These are phyloP conservation scores for Zhengitettix transpicula DNA, from an alignment of 2,888 invertebrate species.

Conservation along the genomic window DNA sequence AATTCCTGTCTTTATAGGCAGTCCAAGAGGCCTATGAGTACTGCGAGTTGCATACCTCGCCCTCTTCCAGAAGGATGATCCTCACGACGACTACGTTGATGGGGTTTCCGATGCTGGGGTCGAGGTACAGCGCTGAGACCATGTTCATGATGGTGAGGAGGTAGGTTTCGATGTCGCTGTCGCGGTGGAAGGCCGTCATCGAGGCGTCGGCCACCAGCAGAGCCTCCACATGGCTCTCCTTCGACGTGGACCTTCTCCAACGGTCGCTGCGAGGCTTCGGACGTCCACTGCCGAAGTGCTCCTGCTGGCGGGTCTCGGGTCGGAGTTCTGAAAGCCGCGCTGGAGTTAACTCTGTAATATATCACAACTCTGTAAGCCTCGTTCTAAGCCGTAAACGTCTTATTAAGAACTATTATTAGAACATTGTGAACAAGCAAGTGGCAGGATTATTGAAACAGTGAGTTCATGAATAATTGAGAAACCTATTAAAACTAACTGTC, in stretches of 20 bases:
- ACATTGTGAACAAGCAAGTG: too few species aligned
- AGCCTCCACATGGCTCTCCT: slow-evolving; percentile 65
- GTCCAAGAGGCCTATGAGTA: not conserved
- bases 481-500: too few species aligned
- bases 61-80: slow-evolving; percentile 50
- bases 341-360: not conserved
- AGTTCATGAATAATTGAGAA: too few species aligned
- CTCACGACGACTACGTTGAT: slow-evolving; percentile 80
- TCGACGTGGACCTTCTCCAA: slow-evolving; percentile 49
- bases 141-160: slow-evolving; percentile 86
- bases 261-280: slow-evolving; percentile 15
- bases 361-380: too few species aligned
- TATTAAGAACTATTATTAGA: too few species aligned
- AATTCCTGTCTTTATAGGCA: too few species aligned
- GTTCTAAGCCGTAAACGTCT: too few species aligned
- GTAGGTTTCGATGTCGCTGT: slow-evolving; percentile 68
- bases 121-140: slow-evolving; percentile 71
- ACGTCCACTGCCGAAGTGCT: too few species aligned
- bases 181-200: slow-evolving; percentile 72
- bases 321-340: not conserved
- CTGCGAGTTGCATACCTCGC: slow-evolving; percentile 1
- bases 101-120: slow-evolving; percentile 78
- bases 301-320: not conserved
- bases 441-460: too few species aligned
- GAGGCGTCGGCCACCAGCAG: slow-evolving; percentile 73